Base-by-base conservation (phyloP, 2,797 vertebrate species). In the Eremophila alpestris region DNA sequence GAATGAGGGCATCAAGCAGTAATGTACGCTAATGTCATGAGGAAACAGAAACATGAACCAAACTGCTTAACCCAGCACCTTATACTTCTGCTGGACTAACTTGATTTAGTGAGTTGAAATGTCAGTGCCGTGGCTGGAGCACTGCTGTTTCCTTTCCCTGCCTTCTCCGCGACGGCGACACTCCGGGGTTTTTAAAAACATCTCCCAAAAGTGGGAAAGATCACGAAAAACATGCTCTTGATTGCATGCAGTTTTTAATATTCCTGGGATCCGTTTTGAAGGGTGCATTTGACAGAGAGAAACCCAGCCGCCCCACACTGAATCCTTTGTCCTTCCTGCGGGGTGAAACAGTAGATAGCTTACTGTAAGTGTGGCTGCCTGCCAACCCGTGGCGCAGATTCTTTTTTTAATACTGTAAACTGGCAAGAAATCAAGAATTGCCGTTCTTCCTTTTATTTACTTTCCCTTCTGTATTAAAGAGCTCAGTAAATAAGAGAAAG, bases 351-450 rank as follows among this genome's bases (percentile, higher is more conserved):
- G 97, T 97, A 96, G 97, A 97, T 94, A 96, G 97, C 97, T 98
- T 98, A 98, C 98, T 98, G 98, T 98, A 98, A 98, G 97, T 97
- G 97, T 98, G 98, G 98, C 97, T 40, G 89, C 14, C 97, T 96
- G 98, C 98, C 98, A 98, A 96, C 93, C 97, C 97, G 97, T 98
- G 97, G 97, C 97, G 97, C 97, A 97, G 97, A 97, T 98, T 96
- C 97, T 98, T 98, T 97, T 98, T 98, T 98, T 97, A 98, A 98
- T 98, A 98, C 98, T 98, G 98, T 98, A 99, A 98, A 97, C 98
- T 98, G 98, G 98, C 98, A 98, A 96, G 65, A 84, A 95, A 97
- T 98, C 98, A 98, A 98, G 97, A 97, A 98, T 98, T 97, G 97
- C 98, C 52, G 97, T 98, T 97, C 97, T 98, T 97, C 97, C 96